Evolutionary conservation across 1,140 invertebrate genomes (phyloP).

Genomic region (Brachionus plicatilis): DNA sequence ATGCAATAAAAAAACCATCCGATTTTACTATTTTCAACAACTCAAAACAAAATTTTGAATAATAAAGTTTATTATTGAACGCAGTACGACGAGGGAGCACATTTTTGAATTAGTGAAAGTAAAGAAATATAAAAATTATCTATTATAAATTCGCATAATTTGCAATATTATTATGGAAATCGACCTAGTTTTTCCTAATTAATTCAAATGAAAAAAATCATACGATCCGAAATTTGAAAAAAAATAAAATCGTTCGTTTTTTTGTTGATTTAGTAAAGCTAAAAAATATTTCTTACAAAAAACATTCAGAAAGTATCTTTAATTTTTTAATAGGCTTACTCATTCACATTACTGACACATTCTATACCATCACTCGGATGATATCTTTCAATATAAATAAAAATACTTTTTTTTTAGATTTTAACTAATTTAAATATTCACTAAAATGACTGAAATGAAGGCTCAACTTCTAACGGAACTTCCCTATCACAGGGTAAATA

Average conservation of each 20-base stretch:
- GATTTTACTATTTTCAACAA: background rate
- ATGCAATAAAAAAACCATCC: conserved; percentile 5
- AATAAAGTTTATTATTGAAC: background rate
- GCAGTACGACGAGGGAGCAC: background rate
- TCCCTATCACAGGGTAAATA: conserved; percentile 31
- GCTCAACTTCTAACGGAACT: conserved; percentile 27
- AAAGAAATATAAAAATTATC: background rate
- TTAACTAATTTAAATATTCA: background rate
- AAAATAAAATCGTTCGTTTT: conserved; percentile 29
- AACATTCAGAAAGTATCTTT: background rate
- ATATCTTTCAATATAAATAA: background rate
- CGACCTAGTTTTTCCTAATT: background rate
- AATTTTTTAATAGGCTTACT: background rate
- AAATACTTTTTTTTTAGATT: background rate
- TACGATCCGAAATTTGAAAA: conserved; percentile 8
- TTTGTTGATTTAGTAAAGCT: background rate
- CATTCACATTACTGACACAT: background rate
- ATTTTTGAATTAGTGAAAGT: background rate
- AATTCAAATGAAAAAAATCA: background rate
- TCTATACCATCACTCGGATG: background rate
- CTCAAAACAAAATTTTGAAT: background rate
- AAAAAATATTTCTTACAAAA: background rate
- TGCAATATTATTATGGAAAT: conserved; percentile 16
- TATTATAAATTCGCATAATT: conserved; percentile 18
- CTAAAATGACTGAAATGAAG: conserved; percentile 39